These are phyloP conservation scores for Heliangelus exortis DNA, from an alignment of 2,797 vertebrate species.

Conservation along the genomic window DNA sequence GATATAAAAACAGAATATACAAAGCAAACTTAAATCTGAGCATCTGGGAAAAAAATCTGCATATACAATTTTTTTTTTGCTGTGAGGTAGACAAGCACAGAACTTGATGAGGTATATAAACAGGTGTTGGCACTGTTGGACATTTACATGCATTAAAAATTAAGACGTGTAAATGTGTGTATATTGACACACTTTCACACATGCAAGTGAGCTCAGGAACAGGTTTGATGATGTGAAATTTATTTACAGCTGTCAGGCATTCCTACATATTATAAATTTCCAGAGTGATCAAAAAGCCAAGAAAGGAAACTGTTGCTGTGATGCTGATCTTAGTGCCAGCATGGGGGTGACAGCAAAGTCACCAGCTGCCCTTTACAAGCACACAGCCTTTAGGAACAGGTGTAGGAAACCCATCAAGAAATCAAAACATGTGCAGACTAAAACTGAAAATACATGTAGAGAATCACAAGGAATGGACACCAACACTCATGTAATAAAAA, in stretches of 20 bases:
- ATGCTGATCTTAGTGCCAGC: fast-evolving
- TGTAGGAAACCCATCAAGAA: fast-evolving
- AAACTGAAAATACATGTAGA: neutral
- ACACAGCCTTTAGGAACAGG: neutral
- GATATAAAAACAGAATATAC: neutral
- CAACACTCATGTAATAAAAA: neutral
- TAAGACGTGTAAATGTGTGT: fast-evolving
- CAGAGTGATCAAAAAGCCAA: neutral
- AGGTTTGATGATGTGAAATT: neutral
- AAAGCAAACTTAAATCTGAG: neutral
- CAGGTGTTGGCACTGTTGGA: neutral
- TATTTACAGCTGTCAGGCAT: neutral
- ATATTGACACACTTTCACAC: neutral
- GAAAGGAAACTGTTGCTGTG: neutral
- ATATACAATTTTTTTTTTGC: neutral
- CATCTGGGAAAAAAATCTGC: neutral
- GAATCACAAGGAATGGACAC: neutral
- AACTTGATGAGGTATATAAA: neutral
- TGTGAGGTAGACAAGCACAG: neutral
- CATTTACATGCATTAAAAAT: neutral
- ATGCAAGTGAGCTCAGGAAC: neutral
- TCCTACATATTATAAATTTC: neutral
- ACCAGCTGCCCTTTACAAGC: neutral
- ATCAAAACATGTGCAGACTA: neutral
- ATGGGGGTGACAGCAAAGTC: fast-evolving